Conservation (phyloP, 1,140 invertebrate genomes). For the Zaprionus davidi region DNA sequence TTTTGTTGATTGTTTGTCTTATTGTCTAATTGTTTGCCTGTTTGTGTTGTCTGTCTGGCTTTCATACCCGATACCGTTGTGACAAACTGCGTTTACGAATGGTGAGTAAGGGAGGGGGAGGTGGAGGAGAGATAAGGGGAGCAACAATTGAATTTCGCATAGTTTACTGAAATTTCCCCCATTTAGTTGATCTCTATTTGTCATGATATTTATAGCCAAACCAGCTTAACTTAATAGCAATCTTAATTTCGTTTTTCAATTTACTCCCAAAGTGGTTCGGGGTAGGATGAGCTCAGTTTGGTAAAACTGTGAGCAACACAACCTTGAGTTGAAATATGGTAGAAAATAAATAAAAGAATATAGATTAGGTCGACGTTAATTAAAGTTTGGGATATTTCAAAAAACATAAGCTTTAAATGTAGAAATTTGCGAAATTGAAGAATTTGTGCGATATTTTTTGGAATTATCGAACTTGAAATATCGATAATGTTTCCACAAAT, state of each 20-base stretch:
- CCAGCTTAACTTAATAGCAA: conserved; percentile 7
- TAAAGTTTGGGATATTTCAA: no score
- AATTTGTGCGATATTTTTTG: no score
- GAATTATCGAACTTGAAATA: neutral
- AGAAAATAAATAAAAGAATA: neutral
- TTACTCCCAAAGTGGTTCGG: neutral
- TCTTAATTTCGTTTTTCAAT: conserved; percentile 7
- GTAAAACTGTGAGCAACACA: neutral
- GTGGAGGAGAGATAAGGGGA: no score
- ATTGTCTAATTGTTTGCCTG: conserved; percentile 27
- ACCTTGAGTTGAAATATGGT: neutral
- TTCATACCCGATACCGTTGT: neutral
- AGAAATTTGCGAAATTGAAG: neutral
- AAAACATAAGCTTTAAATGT: neutral
- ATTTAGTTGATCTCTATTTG: neutral
- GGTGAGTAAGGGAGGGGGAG: no score
- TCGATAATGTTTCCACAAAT: no score
- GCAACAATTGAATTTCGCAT: neutral
- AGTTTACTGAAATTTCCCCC: neutral
- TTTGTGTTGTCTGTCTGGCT: neutral
- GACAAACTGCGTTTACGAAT: neutral
- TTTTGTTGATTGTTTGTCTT: conserved; percentile 34
- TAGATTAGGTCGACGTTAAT: neutral
- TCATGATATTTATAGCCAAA: neutral
- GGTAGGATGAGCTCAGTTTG: neutral